Percentiles rank a stretch among this genome's conserved stretches.
phyloP scores from a whole-genome alignment of 2,888 invertebrate genomes.

The Drosophila pseudotakahashii region DNA sequence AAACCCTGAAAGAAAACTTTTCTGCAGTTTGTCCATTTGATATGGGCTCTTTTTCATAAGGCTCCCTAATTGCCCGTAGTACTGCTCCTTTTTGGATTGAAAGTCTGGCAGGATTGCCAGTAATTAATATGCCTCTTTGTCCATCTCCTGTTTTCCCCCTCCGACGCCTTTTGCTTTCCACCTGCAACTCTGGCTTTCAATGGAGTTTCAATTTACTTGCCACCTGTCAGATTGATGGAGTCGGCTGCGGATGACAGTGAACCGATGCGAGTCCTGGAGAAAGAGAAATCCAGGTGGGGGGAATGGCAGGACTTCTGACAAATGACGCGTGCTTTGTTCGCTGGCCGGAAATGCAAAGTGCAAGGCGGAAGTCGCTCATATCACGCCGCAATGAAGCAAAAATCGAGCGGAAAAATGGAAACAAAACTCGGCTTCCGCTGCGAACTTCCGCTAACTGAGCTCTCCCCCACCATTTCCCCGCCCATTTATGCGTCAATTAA shows the following conservation, averaged over 20 bases:
- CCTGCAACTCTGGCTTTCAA: conserved; percentile 12
- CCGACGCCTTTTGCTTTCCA: neutral
- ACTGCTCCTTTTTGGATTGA: neutral
- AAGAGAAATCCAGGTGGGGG: neutral
- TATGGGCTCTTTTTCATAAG: neutral
- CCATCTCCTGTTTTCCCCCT: neutral
- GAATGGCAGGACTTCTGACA: conserved; percentile 14
- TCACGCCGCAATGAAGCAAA: conserved; percentile 38
- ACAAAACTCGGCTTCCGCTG: conserved; percentile 26
- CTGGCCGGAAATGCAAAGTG: conserved; percentile 70
- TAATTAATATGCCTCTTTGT: conserved; percentile 30
- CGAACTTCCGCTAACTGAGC: neutral
- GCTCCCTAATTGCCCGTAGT: neutral
- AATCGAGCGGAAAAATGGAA: conserved; percentile 21
- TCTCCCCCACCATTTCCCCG: too few species aligned
- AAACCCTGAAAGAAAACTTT: neutral
- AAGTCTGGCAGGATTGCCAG: neutral
- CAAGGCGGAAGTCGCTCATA: conserved; percentile 75
- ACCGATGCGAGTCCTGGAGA: conserved; percentile 7
- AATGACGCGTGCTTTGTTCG: conserved; percentile 42
- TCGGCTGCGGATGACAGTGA: conserved; percentile 28
- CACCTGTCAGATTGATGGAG: conserved; percentile 34
- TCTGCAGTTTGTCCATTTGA: neutral
- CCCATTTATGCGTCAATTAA: conserved; percentile 45
- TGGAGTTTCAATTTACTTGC: conserved; percentile 37